phyloP scores from a whole-genome alignment of 2,888 invertebrate genomes.

The Gymnocheta viridis region DNA sequence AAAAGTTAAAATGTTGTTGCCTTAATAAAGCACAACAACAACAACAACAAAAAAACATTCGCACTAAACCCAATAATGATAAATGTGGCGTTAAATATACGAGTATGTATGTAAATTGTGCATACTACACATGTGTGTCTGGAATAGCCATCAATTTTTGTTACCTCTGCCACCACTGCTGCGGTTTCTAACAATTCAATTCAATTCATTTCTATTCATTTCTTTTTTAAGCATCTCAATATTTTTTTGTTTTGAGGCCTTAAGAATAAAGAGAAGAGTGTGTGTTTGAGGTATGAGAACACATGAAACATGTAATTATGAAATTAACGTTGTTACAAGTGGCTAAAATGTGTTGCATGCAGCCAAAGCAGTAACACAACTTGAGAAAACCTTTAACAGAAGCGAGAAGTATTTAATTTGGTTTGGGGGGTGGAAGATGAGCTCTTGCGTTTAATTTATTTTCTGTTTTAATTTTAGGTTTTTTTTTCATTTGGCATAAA shows the following conservation, averaged over 20 bases:
- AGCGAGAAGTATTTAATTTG: conserved; percentile 62
- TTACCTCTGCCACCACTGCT: neutral
- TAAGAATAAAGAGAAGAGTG: neutral
- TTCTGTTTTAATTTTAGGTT: neutral
- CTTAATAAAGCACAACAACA: neutral
- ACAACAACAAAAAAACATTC: neutral
- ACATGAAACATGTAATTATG: conserved; percentile 81
- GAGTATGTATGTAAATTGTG: neutral
- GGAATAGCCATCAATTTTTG: conserved; percentile 56
- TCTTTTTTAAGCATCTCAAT: conserved; percentile 5
- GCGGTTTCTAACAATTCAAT: neutral
- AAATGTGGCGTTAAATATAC: conserved; percentile 2
- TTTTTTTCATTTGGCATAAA: neutral
- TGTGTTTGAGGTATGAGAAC: conserved; percentile 68
- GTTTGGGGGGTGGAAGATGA: conserved; percentile 29
- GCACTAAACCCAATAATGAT: conserved; percentile 24
- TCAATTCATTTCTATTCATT: conserved; percentile 6
- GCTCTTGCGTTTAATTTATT: neutral
- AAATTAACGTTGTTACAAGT: conserved; percentile 80
- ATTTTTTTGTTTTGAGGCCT: neutral
- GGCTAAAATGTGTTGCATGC: conserved; percentile 73
- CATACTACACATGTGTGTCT: neutral
- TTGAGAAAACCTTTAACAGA: conserved; percentile 32
- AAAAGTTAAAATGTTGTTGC: neutral
- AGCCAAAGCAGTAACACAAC: conserved; percentile 26